phyloP scores from a whole-genome alignment of 2,113 vertebrate species.

The Oxyura jamaicensis region DNA sequence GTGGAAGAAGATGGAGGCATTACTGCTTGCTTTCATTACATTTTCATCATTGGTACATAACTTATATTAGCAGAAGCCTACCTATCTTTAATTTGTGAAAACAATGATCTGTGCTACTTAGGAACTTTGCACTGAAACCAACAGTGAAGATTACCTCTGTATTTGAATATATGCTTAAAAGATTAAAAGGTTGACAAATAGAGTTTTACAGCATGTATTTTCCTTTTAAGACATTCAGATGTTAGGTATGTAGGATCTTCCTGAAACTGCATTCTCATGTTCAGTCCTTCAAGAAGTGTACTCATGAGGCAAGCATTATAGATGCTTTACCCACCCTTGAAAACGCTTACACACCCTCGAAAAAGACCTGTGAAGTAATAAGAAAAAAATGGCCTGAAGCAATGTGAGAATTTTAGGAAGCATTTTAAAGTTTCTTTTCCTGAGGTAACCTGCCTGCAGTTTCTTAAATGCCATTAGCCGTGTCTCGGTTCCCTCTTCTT shows the following conservation, averaged over 20 bases:
- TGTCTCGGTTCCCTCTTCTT: accelerated
- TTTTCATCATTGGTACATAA: neutral
- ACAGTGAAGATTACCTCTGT: neutral
- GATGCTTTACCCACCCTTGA: neutral
- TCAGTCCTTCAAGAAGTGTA: neutral
- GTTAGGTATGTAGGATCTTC: neutral
- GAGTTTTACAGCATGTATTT: neutral
- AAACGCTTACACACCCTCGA: neutral
- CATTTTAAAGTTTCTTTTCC: neutral
- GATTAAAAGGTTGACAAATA: neutral
- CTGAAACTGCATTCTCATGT: neutral
- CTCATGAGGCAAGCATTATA: neutral
- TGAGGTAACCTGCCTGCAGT: neutral
- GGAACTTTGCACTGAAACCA: neutral
- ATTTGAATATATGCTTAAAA: neutral
- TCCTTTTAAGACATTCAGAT: neutral
- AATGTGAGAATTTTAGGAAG: neutral
- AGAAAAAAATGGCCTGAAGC: neutral
- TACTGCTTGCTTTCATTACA: neutral
- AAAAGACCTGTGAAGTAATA: neutral
- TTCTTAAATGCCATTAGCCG: neutral
- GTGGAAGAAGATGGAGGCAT: neutral
- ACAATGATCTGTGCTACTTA: neutral
- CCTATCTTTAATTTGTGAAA: neutral
- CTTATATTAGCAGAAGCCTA: neutral